These are phyloP conservation scores for Drosophila suboccidentalis DNA, from an alignment of 2,888 invertebrate species.

Conservation along the genomic window DNA sequence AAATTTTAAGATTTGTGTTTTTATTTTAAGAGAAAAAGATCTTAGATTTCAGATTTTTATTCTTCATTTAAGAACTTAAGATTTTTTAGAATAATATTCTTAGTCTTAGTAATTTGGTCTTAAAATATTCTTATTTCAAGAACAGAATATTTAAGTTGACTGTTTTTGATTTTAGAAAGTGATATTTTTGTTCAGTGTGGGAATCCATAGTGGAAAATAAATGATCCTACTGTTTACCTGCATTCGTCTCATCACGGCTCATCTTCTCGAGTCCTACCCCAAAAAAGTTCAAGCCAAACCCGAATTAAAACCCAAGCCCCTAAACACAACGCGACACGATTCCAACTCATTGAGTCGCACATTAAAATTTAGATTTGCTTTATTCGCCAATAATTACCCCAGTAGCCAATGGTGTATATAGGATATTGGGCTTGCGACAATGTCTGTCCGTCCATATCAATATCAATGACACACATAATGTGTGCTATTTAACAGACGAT, in stretches of 20 bases:
- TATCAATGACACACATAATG: too few species aligned
- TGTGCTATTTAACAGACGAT: too few species aligned
- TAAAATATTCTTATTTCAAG: too few species aligned
- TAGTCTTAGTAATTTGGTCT: too few species aligned
- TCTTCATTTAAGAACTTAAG: too few species aligned
- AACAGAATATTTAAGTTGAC: too few species aligned
- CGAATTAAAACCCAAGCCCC: conserved; percentile 3
- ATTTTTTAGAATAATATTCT: too few species aligned
- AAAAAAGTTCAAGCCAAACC: conserved; percentile 8
- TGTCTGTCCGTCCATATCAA: not conserved
- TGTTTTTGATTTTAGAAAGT: too few species aligned
- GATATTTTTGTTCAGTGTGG: too few species aligned
- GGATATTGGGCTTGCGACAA: not conserved
- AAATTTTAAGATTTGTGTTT: too few species aligned
- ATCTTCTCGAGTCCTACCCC: conserved; percentile 54
- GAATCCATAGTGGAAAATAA: not conserved
- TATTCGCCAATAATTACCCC: conserved; percentile 62
- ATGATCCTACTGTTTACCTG: conserved; percentile 37
- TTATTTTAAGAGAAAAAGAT: too few species aligned
- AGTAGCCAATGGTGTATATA: not conserved
- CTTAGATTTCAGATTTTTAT: too few species aligned
- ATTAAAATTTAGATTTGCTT: conserved; percentile 80
- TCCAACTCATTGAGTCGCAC: conserved; percentile 78
- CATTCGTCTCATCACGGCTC: conserved; percentile 39
- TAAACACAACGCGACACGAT: conserved; percentile 44